Evolutionary conservation across 2,797 vertebrate species (phyloP).

Genomic region (Zalophus californianus): DNA sequence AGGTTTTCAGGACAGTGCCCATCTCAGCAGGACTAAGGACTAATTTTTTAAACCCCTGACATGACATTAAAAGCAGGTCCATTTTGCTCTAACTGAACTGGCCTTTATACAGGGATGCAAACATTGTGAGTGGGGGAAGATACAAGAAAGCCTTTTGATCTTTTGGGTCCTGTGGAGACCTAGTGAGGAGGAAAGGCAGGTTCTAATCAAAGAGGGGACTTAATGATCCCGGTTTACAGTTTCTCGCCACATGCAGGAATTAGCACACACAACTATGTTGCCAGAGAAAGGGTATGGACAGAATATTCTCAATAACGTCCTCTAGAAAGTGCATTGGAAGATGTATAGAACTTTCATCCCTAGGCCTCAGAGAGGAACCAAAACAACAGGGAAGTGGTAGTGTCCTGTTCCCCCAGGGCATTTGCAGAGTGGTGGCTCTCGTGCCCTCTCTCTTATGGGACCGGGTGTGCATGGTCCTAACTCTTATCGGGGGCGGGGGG

Average conservation of each 20-base stretch:
- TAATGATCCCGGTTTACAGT: not conserved
- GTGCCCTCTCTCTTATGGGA: not conserved
- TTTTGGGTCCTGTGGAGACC: not conserved
- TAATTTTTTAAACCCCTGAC: not conserved
- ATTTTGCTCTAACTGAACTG: not conserved
- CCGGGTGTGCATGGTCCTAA: not conserved
- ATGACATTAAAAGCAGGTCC: not conserved
- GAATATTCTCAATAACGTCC: not conserved
- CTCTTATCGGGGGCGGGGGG: not conserved
- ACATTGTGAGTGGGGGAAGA: not conserved
- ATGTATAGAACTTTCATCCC: not conserved
- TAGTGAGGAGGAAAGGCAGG: not conserved
- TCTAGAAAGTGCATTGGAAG: not conserved
- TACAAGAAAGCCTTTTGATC: not conserved
- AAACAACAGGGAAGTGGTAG: not conserved
- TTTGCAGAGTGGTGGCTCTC: not conserved
- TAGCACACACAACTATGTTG: not conserved
- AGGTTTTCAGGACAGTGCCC: not conserved
- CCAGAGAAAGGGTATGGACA: not conserved
- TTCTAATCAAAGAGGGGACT: not conserved
- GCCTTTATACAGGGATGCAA: not conserved
- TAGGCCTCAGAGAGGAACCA: not conserved
- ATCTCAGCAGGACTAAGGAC: not conserved
- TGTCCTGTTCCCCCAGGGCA: not conserved
- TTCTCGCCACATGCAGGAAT: not conserved